Evolutionary conservation across 2,888 invertebrate species (phyloP).

Genomic region (Orthosia cruda): DNA sequence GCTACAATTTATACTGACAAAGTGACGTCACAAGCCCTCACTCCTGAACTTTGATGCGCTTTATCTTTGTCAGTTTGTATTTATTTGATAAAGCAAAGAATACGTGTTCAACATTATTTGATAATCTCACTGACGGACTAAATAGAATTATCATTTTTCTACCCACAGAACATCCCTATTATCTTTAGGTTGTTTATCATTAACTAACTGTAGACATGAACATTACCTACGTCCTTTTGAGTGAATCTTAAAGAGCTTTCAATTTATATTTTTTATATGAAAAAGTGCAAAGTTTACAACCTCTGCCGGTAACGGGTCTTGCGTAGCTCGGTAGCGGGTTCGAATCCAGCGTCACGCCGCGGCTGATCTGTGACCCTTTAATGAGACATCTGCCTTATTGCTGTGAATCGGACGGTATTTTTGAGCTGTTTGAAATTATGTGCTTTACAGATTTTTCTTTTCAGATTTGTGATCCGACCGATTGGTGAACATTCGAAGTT

Average conservation of each 20-base stretch:
- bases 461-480: neutral
- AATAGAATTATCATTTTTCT: too few relatives aligned
- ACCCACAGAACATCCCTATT: too few relatives aligned
- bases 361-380: conserved; percentile 85
- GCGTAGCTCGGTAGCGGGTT: conserved; percentile 86
- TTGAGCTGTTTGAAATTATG: conserved; percentile 24
- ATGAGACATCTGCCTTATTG: conserved; percentile 79
- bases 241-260: neutral
- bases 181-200: too few relatives aligned
- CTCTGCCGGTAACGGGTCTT: conserved; percentile 79
- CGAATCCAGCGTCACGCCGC: conserved; percentile 82
- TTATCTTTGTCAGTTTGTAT: too few relatives aligned
- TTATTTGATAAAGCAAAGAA: too few relatives aligned
- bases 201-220: too few relatives aligned
- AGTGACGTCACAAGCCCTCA: too few relatives aligned
- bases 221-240: neutral
- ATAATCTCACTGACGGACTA: too few relatives aligned
- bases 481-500: too few relatives aligned
- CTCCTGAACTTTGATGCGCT: too few relatives aligned
- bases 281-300: conserved; percentile 41
- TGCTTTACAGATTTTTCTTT: neutral
- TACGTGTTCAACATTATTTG: too few relatives aligned
- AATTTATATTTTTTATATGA: neutral
- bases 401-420: conserved; percentile 72
- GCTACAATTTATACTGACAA: too few relatives aligned